Percentiles rank a stretch among this genome's conserved stretches.
These are phyloP conservation scores for Macrophya alboannulata DNA, from an alignment of 2,888 invertebrate species.

Conservation along the genomic window DNA sequence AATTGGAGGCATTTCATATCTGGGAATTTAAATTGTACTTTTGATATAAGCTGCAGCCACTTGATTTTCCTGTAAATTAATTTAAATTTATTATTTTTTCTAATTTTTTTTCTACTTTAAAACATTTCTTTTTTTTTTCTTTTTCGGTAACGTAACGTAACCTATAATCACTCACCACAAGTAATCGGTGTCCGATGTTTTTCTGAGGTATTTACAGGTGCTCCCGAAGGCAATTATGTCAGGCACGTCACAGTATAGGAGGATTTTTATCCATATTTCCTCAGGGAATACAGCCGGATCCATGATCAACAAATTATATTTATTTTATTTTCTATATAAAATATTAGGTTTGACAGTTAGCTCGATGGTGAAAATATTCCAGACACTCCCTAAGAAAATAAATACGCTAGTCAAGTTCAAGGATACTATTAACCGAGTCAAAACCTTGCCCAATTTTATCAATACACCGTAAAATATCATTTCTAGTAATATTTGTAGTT, in stretches of 20 bases:
- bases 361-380: constrained; percentile 59
- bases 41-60: constrained; percentile 77
- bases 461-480: neutral
- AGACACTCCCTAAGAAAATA: constrained; percentile 76
- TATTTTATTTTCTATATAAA: constrained; percentile 24
- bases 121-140: neutral
- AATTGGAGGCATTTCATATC: constrained; percentile 76
- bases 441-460: neutral
- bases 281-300: constrained; percentile 79
- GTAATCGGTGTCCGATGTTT: constrained; percentile 78
- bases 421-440: constrained; percentile 68
- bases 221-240: constrained; percentile 79
- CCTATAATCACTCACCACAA: constrained; percentile 75
- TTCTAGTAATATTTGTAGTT: neutral
- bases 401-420: constrained; percentile 79
- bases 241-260: constrained; percentile 78
- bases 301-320: constrained; percentile 67
- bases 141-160: constrained; percentile 64
- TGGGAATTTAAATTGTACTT: constrained; percentile 77
- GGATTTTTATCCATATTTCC: constrained; percentile 79
- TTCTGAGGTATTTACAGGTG: constrained; percentile 78
- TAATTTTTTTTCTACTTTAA: neutral
- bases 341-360: constrained; percentile 51
- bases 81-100: neutral
- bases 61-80: constrained; percentile 76